These are phyloP conservation scores for Typhlichthys eigenmanni DNA, from an alignment of 2,797 vertebrate genomes.

Conservation along the genomic window DNA sequence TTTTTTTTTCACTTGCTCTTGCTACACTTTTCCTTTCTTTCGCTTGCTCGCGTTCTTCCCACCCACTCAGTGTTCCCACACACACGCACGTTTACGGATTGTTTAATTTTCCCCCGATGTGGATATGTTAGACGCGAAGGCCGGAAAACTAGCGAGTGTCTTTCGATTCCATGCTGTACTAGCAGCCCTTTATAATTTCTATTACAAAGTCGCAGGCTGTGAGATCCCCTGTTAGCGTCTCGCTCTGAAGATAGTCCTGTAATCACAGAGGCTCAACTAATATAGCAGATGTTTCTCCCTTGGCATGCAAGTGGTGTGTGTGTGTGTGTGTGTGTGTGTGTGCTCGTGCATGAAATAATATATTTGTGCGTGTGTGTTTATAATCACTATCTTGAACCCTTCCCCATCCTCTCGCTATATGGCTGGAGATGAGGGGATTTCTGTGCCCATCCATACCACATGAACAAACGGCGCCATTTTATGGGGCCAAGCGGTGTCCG, in stretches of 20 bases:
- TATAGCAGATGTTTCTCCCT: slow-evolving; percentile 41
- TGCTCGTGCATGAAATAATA: neutral
- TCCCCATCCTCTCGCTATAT: slow-evolving; percentile 23
- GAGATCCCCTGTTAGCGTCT: slow-evolving; percentile 27
- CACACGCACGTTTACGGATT: neutral
- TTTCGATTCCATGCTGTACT: neutral
- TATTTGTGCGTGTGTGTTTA: slow-evolving; percentile 1
- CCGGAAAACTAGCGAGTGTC: neutral
- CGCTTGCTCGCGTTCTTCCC: slow-evolving; percentile 23
- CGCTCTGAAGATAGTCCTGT: slow-evolving; percentile 34
- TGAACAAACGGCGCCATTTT: slow-evolving; percentile 42
- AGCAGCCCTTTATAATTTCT: slow-evolving; percentile 3
- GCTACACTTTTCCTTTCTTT: slow-evolving; percentile 40
- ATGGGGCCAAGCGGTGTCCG: slow-evolving; percentile 15
- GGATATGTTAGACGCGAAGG: neutral
- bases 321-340: slow-evolving; percentile 7
- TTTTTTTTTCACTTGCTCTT: slow-evolving; percentile 8
- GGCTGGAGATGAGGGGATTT: slow-evolving; percentile 46
- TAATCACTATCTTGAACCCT: slow-evolving; percentile 22
- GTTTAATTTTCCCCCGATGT: neutral
- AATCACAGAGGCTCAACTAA: slow-evolving; percentile 40
- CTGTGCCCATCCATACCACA: slow-evolving; percentile 31
- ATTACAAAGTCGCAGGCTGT: slow-evolving; percentile 30
- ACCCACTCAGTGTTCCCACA: neutral
- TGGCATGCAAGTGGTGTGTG: neutral